Base-by-base conservation (phyloP, 1,140 invertebrate genomes). In the Microplitis mediator region DNA sequence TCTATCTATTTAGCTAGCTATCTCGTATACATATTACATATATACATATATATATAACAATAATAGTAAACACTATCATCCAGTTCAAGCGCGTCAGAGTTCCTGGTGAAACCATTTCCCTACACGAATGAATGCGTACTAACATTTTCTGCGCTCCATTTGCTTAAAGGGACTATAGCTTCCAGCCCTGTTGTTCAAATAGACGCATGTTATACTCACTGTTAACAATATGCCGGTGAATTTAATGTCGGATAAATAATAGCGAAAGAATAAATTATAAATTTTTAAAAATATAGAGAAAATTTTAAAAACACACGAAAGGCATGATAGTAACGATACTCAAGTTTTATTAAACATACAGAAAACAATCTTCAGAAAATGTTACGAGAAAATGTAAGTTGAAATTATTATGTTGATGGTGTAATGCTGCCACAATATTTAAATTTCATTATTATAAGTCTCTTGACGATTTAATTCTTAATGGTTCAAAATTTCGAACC, bases 81-180 rank as follows among this genome's bases (percentile, higher is more conserved):
- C 32, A 6, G 60, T 16, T 62, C 13, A 62, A 34, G 60, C 32
- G 60, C 60, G 14, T 35, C 60, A 62, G 60, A 62, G 8, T 62
- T 62, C 60, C 60, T 62, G 60, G 34, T 35, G 60, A 62, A 62
- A n/a, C 31, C 60, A 39, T 62, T 62, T 62, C 60, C 60, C 31
- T 62, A 39, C 60, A 62, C 60, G 11, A 62, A 35, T 62, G 60
- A 31, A n/a, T 62, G 32, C 60, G 60, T 34, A 36, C 13, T 13
- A 62, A 35, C 60, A 39, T 39, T 39, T 62, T 36, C 60, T 39
- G 60, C 60, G 35, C 60, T 39, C 60, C 60, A 62, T 62, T 62
- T 62, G 32, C 60, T 36, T 62, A 23, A 16, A 58, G 16, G 2
- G 16, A 58, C 14, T 4, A 58, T 23, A 31, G 23, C 3, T 62